These are phyloP conservation scores for Cirrhinus mrigala DNA, from an alignment of 2,797 vertebrate genomes.

Conservation along the genomic window DNA sequence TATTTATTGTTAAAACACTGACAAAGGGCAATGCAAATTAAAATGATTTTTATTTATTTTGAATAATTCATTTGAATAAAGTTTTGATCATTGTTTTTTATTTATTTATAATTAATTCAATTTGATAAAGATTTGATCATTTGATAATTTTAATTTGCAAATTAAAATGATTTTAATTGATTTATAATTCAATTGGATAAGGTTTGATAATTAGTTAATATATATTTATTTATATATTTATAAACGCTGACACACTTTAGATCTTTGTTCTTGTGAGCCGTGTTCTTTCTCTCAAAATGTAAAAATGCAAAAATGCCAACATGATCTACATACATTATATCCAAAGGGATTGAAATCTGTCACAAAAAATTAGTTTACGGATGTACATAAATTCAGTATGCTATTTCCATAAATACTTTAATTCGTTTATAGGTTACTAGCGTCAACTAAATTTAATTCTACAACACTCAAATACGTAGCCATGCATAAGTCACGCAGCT, in stretches of 20 bases:
- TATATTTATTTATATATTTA: not conserved
- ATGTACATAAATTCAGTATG: not conserved
- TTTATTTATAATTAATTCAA: not conserved
- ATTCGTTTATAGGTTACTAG: not conserved
- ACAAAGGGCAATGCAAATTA: too few species aligned
- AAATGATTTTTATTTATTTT: not conserved
- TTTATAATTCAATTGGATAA: not conserved
- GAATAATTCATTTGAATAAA: not conserved
- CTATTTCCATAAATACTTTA: not conserved
- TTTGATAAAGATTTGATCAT: too few species aligned
- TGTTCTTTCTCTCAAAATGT: not conserved
- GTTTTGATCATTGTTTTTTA: too few species aligned
- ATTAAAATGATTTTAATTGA: not conserved
- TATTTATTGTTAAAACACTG: too few species aligned
- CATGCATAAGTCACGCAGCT: constrained; percentile 7
- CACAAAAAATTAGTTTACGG: not conserved
- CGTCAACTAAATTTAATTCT: not conserved
- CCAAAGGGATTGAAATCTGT: not conserved
- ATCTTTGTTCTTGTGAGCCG: not conserved
- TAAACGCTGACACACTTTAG: not conserved
- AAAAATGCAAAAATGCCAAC: not conserved
- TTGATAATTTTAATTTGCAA: too few species aligned
- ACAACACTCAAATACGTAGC: not conserved
- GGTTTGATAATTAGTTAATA: too few species aligned
- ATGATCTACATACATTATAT: not conserved